A percentile compares a stretch with the other conserved stretches of the same genome.
Conservation (phyloP, 2,797 vertebrate genomes). For the Telmatherina bonti region DNA sequence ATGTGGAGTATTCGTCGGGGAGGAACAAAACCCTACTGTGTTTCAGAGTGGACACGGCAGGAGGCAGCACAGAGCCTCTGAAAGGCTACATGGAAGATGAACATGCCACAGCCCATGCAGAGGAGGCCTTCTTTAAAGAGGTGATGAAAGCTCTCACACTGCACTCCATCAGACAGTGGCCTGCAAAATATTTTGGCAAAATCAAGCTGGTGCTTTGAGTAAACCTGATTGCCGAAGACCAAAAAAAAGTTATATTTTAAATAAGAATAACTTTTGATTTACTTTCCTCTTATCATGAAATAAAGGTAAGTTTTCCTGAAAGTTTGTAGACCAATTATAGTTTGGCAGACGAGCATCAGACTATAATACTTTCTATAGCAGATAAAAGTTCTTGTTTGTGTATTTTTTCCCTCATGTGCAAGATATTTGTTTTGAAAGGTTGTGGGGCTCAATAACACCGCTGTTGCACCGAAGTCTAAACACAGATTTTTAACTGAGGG, state of each 20-base stretch:
- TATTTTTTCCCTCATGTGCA: neutral
- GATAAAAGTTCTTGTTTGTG: neutral
- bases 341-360: neutral
- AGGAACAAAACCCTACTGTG: slow-evolving; percentile 98
- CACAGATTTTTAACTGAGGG: neutral
- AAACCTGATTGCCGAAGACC: neutral
- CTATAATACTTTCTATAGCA: neutral
- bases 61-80: slow-evolving; percentile 79
- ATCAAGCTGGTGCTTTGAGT: neutral
- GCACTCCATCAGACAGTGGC: neutral
- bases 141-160: slow-evolving; percentile 41
- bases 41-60: slow-evolving; percentile 89
- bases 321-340: no score
- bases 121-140: slow-evolving; percentile 93
- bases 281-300: neutral
- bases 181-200: neutral
- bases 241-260: neutral
- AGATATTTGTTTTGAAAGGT: neutral
- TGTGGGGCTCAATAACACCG: no score
- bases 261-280: neutral
- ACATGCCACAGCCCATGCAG: slow-evolving; percentile 89
- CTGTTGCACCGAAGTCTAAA: neutral
- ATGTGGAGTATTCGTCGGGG: slow-evolving; percentile 97
- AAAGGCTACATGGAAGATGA: slow-evolving; percentile 96
- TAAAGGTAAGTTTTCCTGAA: no score